Evolutionary conservation across 2,888 invertebrate genomes (phyloP).

Genomic region (Melipona bicolor): DNA sequence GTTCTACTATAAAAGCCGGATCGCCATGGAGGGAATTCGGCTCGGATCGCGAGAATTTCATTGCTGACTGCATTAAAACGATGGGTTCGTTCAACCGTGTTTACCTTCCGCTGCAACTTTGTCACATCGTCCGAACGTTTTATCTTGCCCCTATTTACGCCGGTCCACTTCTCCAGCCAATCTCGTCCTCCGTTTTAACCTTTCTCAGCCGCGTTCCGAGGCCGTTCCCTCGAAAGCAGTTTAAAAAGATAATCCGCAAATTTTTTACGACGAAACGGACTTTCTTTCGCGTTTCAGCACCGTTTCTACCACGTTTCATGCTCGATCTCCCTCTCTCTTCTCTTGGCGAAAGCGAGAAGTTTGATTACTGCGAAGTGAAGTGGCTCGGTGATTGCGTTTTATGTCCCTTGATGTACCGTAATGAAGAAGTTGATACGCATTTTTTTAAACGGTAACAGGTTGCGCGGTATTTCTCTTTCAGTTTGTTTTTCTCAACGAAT

Average conservation of each 20-base stretch:
- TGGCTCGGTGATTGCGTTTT: neutral
- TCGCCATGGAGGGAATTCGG: conserved; percentile 25
- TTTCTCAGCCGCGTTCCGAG: neutral
- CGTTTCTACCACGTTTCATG: neutral
- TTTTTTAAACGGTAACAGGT: too few species aligned
- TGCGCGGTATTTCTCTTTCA: neutral
- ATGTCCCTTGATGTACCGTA: neutral
- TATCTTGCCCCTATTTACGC: conserved; percentile 37
- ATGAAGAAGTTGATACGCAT: neutral
- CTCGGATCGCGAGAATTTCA: conserved; percentile 44
- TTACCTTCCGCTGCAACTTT: conserved; percentile 36
- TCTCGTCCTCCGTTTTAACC: conserved; percentile 5
- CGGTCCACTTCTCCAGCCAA: neutral
- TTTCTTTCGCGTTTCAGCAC: neutral
- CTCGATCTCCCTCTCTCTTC: too few species aligned
- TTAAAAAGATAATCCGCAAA: conserved; percentile 3
- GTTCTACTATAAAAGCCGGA: conserved; percentile 48
- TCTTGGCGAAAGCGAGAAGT: neutral
- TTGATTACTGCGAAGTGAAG: neutral
- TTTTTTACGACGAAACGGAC: conserved; percentile 3
- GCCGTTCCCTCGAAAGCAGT: neutral
- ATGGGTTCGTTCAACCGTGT: conserved; percentile 55
- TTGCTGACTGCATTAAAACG: conserved; percentile 48
- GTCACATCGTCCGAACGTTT: conserved; percentile 12
- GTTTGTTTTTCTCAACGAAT: neutral